phyloP scores from a whole-genome alignment of 1,140 invertebrate genomes.

The Neotoxoptera formosana region DNA sequence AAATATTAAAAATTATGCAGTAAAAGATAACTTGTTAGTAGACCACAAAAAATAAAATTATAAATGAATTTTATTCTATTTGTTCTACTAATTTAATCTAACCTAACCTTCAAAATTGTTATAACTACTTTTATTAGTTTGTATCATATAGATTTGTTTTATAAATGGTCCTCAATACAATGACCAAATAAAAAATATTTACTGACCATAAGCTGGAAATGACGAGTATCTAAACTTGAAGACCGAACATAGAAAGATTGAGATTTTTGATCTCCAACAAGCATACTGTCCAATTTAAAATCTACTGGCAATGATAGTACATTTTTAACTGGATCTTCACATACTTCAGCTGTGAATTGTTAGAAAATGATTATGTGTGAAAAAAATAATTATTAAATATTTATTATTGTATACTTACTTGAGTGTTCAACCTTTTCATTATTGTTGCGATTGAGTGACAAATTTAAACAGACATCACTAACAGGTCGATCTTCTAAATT shows the following conservation, averaged over 20 bases:
- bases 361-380: not conserved
- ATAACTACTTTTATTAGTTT: not conserved
- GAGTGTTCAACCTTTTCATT: conserved; percentile 42
- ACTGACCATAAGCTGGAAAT: conserved; percentile 47
- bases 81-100: not conserved
- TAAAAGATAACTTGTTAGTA: too few species aligned
- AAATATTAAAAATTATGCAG: not conserved
- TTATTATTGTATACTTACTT: conserved; percentile 5
- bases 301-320: conserved; percentile 27
- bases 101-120: not conserved
- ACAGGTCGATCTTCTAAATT: conserved; percentile 42
- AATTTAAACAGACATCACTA: conserved; percentile 46
- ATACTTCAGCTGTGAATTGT: conserved; percentile 33
- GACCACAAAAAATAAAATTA: not conserved
- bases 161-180: not conserved
- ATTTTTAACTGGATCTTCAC: conserved; percentile 44
- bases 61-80: not conserved
- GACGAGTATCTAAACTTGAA: conserved; percentile 50
- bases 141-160: not conserved
- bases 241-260: conserved; percentile 22
- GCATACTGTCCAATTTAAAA: conserved; percentile 35
- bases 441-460: conserved; percentile 10
- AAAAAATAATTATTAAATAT: not conserved
- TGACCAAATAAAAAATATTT: not conserved
- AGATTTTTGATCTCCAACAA: conserved; percentile 17